These are phyloP conservation scores for Melieria omissa DNA, from an alignment of 2,888 invertebrate genomes.

Conservation along the genomic window DNA sequence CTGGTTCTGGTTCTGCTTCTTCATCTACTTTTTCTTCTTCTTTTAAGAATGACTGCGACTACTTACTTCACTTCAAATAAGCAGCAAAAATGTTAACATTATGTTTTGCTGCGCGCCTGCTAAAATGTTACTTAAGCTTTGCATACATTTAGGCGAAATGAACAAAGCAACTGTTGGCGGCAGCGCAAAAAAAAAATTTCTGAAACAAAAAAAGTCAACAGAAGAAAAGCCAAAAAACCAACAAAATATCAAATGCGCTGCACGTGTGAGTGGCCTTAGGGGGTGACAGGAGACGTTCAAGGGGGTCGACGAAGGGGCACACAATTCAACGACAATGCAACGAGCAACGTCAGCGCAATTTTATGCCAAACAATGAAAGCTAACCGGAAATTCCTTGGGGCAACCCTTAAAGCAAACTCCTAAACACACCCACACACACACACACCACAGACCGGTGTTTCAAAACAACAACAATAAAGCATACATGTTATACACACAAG, in stretches of 20 bases:
- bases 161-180: constrained; percentile 27
- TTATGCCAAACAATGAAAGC: constrained; percentile 45
- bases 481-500: too few species aligned
- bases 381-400: constrained; percentile 56
- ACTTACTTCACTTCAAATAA: constrained; percentile 15
- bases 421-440: not conserved
- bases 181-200: constrained; percentile 19
- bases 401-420: constrained; percentile 47
- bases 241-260: constrained; percentile 1
- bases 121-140: constrained; percentile 56
- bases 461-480: too few species aligned
- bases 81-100: constrained; percentile 27
- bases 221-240: not conserved
- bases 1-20: too few species aligned
- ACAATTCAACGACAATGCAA: constrained; percentile 20
- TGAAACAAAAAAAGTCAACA: not conserved
- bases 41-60: not conserved
- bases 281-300: too few species aligned
- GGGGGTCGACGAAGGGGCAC: not conserved
- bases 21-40: not conserved
- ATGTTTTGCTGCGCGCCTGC: constrained; percentile 40
- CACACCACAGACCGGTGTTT: too few species aligned
- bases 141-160: constrained; percentile 57
- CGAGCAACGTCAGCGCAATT: constrained; percentile 54
- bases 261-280: not conserved